Evolutionary conservation across 92 coral and sea anemone species (phyloP).

Genomic region (Porites divaricata): DNA sequence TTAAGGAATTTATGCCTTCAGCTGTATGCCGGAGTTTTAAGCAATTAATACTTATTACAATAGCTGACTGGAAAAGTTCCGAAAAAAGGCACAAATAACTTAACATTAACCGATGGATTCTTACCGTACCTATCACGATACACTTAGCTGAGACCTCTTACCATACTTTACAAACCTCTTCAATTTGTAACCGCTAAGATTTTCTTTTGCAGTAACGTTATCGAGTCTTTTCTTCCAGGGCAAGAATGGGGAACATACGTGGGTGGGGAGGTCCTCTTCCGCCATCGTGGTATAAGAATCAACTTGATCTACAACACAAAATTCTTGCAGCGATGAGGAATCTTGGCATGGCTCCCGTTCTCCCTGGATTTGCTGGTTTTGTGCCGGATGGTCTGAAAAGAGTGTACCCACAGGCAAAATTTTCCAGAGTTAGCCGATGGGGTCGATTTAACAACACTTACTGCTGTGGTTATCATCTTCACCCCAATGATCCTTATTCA

Average conservation of each 20-base stretch:
- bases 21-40: no score
- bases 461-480: no score
- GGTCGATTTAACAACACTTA: slow-evolving; percentile 43
- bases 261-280: slow-evolving; percentile 72
- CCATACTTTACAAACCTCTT: no score
- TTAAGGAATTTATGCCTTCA: no score
- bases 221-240: slow-evolving; percentile 17
- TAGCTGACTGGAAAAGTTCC: no score
- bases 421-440: slow-evolving; percentile 46
- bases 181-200: no score
- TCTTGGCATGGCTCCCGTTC: slow-evolving; percentile 64
- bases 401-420: slow-evolving; percentile 47
- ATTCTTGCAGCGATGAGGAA: slow-evolving; percentile 56
- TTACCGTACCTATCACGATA: no score
- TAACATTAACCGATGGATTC: no score
- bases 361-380: slow-evolving; percentile 63
- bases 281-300: slow-evolving; percentile 43
- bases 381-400: slow-evolving; percentile 52
- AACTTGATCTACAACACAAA: slow-evolving; percentile 55
- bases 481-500: no score
- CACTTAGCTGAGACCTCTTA: no score
- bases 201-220: not conserved
- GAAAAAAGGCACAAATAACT: no score
- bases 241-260: slow-evolving; percentile 65
- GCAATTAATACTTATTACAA: no score